Base-by-base conservation (phyloP, 2,113 vertebrate species). In the Theristicus caerulescens region DNA sequence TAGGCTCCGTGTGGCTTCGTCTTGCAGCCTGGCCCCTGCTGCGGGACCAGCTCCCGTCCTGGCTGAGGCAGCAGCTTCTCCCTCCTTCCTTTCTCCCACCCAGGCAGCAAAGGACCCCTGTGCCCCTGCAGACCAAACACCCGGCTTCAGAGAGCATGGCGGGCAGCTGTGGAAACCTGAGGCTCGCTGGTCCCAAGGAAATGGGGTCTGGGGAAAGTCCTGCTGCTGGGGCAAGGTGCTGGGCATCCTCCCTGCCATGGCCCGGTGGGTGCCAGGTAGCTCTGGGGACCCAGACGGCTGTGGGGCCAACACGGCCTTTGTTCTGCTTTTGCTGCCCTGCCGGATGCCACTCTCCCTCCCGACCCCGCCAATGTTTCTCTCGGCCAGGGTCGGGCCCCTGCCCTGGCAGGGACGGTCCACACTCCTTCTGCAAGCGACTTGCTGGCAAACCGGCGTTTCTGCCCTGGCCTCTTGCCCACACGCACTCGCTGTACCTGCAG, bases 1-100 rank as follows among this genome's bases (percentile, higher is more conserved):
- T 14, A 54, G 57, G 42, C 29, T 65, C 66, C 1, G 1, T 3
- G 1, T 6, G 0, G 34, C 34, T 38, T 58, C 44, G 29, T 55
- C 40, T 54, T 11, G 24, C 38, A 62, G 38, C 32, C 32, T 3
- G 2, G 14, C 16, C 38, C n/a, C 54, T 59, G 55, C 69, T 40
- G 10, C 2, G 2, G 34, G 55, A 62, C 22, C 26, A 46, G 25
- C 34, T 76, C 27, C 26, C 3, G 1, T 34, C 24, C 38, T 24
- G 12, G 13, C 22, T 10, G 32, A 36, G 19, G 27, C 1, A 3
- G 22, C 24, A 54, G 32, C 27, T 61, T 59, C 32, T 69, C 38
- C 36, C 51, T 51, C 34, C 47, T 49, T 27, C 36, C 61, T 54
- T 66, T 59, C 52, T 66, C 32, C 69, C 51, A 59, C 18, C 18